These are phyloP conservation scores for Camponotus vicinus DNA, from an alignment of 1,140 invertebrate genomes.

Conservation along the genomic window DNA sequence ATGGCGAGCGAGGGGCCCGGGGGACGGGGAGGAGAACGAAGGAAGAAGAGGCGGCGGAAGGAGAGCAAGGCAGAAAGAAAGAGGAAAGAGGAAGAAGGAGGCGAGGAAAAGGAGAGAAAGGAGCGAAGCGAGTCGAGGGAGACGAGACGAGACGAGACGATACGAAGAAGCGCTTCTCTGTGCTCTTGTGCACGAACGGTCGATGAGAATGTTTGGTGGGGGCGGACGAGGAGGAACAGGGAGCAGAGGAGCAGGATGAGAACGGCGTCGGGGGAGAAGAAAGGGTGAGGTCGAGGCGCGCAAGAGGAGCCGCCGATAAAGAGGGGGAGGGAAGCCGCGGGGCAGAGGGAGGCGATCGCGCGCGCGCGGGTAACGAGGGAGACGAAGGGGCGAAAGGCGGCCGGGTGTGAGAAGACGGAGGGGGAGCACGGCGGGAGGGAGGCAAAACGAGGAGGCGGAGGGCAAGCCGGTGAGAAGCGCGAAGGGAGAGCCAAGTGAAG, in stretches of 20 bases:
- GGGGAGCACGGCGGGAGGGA: slow-evolving; percentile 43
- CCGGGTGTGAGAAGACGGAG: slow-evolving; percentile 39
- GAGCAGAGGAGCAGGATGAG: slow-evolving; percentile 56
- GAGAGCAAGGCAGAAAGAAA: slow-evolving; percentile 47
- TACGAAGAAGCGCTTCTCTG: slow-evolving; percentile 66
- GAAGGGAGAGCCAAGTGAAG: slow-evolving; percentile 71
- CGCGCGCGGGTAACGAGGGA: background rate
- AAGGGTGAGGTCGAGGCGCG: slow-evolving; percentile 59
- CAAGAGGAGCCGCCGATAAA: slow-evolving; percentile 40
- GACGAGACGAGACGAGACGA: slow-evolving; percentile 42
- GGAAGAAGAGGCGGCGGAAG: slow-evolving; percentile 24
- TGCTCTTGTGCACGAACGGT: slow-evolving; percentile 74
- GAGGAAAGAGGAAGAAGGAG: slow-evolving; percentile 29
- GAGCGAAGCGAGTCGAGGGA: slow-evolving; percentile 44
- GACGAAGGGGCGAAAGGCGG: slow-evolving; percentile 48
- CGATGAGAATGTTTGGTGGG: slow-evolving; percentile 78
- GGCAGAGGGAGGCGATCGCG: background rate
- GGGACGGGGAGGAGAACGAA: background rate
- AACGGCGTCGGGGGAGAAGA: slow-evolving; percentile 26
- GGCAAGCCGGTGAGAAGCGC: slow-evolving; percentile 62
- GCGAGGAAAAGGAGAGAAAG: slow-evolving; percentile 33
- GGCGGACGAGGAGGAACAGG: slow-evolving; percentile 70
- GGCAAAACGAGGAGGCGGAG: slow-evolving; percentile 61
- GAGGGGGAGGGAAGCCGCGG: slow-evolving; percentile 25
- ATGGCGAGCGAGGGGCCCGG: background rate